A percentile compares a stretch with the other conserved stretches of the same genome.
Evolutionary conservation across 2,888 invertebrate genomes (phyloP).

Genomic region (Drosophila flavopinicola): DNA sequence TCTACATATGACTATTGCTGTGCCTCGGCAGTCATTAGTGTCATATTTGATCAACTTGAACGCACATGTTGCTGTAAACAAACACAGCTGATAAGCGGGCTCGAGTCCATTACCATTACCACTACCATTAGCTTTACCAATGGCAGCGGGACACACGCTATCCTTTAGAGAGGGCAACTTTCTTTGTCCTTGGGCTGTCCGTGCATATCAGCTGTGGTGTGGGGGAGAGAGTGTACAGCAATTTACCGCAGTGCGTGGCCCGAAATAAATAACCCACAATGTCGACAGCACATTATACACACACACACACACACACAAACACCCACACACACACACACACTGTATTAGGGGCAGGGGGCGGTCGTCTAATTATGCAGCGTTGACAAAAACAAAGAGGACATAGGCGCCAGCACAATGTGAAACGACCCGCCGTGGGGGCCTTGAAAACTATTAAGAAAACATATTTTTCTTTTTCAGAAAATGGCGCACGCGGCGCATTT

Average conservation of each 20-base stretch:
- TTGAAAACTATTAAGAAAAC: slow-evolving; percentile 70
- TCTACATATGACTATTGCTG: slow-evolving; percentile 16
- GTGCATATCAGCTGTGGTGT: slow-evolving; percentile 12
- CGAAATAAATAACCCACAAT: slow-evolving; percentile 63
- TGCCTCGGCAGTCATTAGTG: slow-evolving; percentile 12
- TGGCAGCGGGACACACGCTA: slow-evolving; percentile 20
- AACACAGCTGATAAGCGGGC: slow-evolving; percentile 42
- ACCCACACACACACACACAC: slow-evolving; percentile 20
- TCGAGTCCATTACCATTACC: slow-evolving; percentile 40
- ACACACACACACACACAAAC: slow-evolving; percentile 3
- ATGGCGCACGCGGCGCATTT: slow-evolving; percentile 64
- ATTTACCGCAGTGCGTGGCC: slow-evolving; percentile 55
- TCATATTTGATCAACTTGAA: slow-evolving; percentile 39
- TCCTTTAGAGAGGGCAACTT: slow-evolving; percentile 32
- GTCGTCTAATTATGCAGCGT: slow-evolving; percentile 73
- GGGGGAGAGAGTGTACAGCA: slow-evolving; percentile 18
- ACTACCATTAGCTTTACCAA: slow-evolving; percentile 30
- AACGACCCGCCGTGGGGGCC: slow-evolving; percentile 7
- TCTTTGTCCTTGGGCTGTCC: slow-evolving; percentile 22
- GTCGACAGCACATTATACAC: slow-evolving; percentile 64
- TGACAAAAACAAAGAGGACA: slow-evolving; percentile 61
- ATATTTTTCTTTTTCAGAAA: slow-evolving; percentile 64
- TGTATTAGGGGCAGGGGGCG: not conserved
- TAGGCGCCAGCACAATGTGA: slow-evolving; percentile 57
- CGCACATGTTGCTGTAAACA: slow-evolving; percentile 44